phyloP scores from a whole-genome alignment of 2,888 invertebrate species.

The Drosophila prostipennis region DNA sequence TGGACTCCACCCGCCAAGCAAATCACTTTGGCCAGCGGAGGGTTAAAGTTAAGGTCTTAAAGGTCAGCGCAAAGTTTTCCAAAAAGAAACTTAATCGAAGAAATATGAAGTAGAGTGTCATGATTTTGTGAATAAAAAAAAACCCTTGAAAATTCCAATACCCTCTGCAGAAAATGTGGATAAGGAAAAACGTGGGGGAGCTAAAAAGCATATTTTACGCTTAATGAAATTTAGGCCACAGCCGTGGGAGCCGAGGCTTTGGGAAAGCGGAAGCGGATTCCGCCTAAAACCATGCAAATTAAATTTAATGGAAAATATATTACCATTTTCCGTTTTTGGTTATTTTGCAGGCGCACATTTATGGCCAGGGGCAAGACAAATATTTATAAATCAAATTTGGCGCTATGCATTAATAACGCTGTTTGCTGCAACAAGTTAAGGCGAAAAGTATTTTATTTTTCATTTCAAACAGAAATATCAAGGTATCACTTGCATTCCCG shows the following conservation, averaged over 20 bases:
- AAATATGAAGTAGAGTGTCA: background rate
- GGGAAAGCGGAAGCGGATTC: conserved; percentile 51
- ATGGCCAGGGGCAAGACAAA: conserved; percentile 32
- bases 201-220: conserved; percentile 46
- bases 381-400: conserved; percentile 58
- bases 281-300: conserved; percentile 74
- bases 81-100: too few species aligned
- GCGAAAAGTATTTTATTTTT: background rate
- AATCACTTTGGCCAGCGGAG: background rate
- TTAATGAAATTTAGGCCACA: conserved; percentile 62
- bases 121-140: background rate
- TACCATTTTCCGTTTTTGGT: conserved; percentile 36
- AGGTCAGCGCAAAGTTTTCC: background rate
- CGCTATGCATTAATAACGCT: conserved; percentile 53
- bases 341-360: background rate
- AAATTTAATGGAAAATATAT: conserved; percentile 75
- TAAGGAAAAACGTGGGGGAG: background rate
- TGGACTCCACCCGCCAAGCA: conserved; percentile 15
- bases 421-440: conserved; percentile 57
- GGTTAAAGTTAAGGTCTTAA: conserved; percentile 18
- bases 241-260: conserved; percentile 22
- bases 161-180: background rate
- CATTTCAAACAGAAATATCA: background rate
- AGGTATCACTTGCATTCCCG: background rate
- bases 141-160: conserved; percentile 1